A percentile compares a stretch with the other conserved stretches of the same genome.
Conservation (phyloP, 2,888 invertebrate species). For the Drosophila meridionalis region DNA sequence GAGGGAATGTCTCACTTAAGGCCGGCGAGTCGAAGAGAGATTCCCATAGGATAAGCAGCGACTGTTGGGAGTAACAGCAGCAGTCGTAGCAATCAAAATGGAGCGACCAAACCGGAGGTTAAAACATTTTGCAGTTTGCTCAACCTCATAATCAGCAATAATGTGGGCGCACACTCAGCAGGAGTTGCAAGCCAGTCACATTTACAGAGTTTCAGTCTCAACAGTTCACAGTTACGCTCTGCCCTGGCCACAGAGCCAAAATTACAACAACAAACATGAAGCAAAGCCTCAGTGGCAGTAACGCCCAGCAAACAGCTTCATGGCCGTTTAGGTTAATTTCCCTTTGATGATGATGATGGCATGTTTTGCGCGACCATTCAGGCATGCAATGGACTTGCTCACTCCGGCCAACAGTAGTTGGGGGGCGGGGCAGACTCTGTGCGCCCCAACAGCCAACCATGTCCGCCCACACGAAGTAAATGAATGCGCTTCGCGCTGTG, state of each 20-base stretch:
- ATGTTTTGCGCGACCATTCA: conserved; percentile 81
- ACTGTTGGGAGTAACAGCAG: conserved; percentile 4
- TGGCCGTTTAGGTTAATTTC: conserved; percentile 82
- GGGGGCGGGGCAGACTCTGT: neutral
- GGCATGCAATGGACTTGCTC: conserved; percentile 81
- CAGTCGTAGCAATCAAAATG: conserved; percentile 46
- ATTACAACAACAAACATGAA: conserved; percentile 29
- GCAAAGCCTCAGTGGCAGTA: conserved; percentile 44
- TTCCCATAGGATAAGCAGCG: conserved; percentile 27
- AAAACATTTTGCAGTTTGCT: conserved; percentile 63
- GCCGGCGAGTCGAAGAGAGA: conserved; percentile 10
- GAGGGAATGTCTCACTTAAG: conserved; percentile 48
- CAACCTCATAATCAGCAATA: conserved; percentile 68
- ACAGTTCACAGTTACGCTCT: conserved; percentile 10
- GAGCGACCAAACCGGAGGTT: conserved; percentile 56
- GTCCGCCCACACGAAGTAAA: conserved; percentile 45
- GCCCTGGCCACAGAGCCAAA: conserved; percentile 46
- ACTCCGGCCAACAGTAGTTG: conserved; percentile 27
- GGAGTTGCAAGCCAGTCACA: conserved; percentile 30
- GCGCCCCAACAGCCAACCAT: conserved; percentile 5
- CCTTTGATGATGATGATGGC: conserved; percentile 82
- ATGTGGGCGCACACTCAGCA: conserved; percentile 36
- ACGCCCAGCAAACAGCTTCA: conserved; percentile 69
- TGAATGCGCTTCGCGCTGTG: conserved; percentile 64
- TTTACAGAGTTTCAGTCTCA: conserved; percentile 19